Base-by-base conservation (phyloP, 2,797 vertebrate species). In the Neosilurus mollespiculum region DNA sequence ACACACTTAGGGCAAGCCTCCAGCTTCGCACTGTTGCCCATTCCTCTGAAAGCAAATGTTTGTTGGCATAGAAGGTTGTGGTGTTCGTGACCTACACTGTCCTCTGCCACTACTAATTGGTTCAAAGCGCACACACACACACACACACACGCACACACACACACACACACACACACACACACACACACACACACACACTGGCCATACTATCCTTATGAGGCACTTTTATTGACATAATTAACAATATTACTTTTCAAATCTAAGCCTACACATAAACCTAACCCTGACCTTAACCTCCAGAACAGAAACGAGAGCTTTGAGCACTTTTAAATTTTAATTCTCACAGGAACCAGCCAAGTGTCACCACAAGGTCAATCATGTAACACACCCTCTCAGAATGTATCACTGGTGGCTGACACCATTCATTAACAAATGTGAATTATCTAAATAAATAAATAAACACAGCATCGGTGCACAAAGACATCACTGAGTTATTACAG, bases 101-200 rank as follows among this genome's bases (percentile, higher is more conserved):
- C 59, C 51, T 85, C 80, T 86, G 87, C 85, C 69, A 82, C 83
- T 84, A 84, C 58, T 81, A 88, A 78, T 66, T 73, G 84, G 84
- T 82, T 90, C 89, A 90, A 66, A 78, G 77, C 5, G 59, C 51
- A 43, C 30, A 78, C 71, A 82, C 69, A 37, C 53, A 78, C 80
- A 82, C 71, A 84, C 69, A 62, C 69, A 67, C 15, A 79, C n/a
- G 65, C n/a, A 51, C 20, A 84, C 34, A 58, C 77, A 59, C 69
- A 24, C 58, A 30, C 58, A 59, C 37, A 24, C 67, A 26, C 12
- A 24, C 80, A 18, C 18, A 58, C 59, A 49, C 69, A 20, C 22
- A 37, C 69, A 53, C 37, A 30, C 34, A n/a, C 22, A 24, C 0
- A 30, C 30, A 30, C 30, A 30, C 30, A 30, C 30, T 26, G 16